A percentile compares a stretch with the other conserved stretches of the same genome.
These are phyloP conservation scores for Stenodema calcarata DNA, from an alignment of 2,888 invertebrate genomes.

Conservation along the genomic window DNA sequence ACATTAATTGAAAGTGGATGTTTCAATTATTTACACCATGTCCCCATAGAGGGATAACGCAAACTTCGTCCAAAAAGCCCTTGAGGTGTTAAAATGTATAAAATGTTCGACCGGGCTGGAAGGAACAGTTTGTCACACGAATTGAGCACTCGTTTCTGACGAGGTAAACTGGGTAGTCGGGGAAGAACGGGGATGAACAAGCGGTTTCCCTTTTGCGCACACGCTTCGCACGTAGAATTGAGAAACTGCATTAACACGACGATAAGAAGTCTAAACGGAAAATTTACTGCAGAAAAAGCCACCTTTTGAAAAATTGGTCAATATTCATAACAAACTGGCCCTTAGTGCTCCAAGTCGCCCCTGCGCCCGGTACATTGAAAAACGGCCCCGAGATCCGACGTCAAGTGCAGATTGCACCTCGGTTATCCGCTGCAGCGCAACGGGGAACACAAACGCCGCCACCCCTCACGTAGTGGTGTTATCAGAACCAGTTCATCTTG, in stretches of 20 bases:
- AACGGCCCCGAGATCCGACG: slow-evolving; percentile 13
- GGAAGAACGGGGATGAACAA: no score
- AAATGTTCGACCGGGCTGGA: no score
- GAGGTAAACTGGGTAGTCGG: no score
- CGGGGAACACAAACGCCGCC: slow-evolving; percentile 16
- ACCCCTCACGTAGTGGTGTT: slow-evolving; percentile 41
- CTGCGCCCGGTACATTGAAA: slow-evolving; percentile 21
- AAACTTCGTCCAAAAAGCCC: no score
- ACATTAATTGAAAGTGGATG: no score
- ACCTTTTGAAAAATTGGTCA: slow-evolving; percentile 34
- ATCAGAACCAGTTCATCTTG: slow-evolving; percentile 50
- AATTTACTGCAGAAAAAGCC: background rate
- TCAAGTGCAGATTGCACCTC: slow-evolving; percentile 32
- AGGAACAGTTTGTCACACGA: no score
- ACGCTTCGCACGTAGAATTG: no score
- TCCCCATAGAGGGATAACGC: no score
- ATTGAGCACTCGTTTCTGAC: no score
- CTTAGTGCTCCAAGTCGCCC: slow-evolving; percentile 3
- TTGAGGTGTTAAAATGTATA: no score
- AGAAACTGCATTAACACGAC: background rate
- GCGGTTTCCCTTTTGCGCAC: no score
- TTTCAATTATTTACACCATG: no score
- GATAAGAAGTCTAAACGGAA: background rate
- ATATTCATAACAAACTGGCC: slow-evolving; percentile 36
- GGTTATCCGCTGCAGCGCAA: background rate